phyloP scores from a whole-genome alignment of 2,113 vertebrate genomes.

The Cichladusa arquata region DNA sequence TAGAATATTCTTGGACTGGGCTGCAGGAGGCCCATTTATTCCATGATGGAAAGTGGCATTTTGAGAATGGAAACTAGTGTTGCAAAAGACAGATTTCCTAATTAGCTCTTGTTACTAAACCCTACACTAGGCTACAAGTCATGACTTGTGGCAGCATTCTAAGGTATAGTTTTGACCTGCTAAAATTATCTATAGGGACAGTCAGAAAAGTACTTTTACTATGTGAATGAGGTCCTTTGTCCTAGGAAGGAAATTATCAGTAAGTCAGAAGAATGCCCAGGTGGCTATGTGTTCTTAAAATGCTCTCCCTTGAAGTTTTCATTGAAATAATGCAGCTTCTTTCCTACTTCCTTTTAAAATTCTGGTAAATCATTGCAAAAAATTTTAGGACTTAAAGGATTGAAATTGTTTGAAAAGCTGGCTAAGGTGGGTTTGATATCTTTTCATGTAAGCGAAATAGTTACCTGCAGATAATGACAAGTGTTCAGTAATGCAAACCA shows the following conservation, averaged over 20 bases:
- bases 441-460: neutral
- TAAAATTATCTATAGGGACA: neutral
- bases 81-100: neutral
- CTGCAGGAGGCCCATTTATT: neutral
- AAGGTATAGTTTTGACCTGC: neutral
- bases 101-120: neutral
- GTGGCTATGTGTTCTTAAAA: neutral
- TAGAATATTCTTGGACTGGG: neutral
- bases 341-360: neutral
- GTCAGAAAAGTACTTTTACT: neutral
- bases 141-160: neutral
- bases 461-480: neutral
- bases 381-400: neutral
- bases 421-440: neutral
- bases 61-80: neutral
- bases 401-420: neutral
- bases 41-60: neutral
- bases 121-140: neutral
- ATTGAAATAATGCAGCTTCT: neutral
- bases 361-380: neutral
- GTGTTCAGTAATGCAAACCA: neutral
- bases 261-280: neutral
- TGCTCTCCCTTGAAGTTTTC: neutral
- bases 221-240: neutral
- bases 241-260: neutral